These are phyloP conservation scores for Argyresthia goedartella DNA, from an alignment of 2,888 invertebrate genomes.

Conservation along the genomic window DNA sequence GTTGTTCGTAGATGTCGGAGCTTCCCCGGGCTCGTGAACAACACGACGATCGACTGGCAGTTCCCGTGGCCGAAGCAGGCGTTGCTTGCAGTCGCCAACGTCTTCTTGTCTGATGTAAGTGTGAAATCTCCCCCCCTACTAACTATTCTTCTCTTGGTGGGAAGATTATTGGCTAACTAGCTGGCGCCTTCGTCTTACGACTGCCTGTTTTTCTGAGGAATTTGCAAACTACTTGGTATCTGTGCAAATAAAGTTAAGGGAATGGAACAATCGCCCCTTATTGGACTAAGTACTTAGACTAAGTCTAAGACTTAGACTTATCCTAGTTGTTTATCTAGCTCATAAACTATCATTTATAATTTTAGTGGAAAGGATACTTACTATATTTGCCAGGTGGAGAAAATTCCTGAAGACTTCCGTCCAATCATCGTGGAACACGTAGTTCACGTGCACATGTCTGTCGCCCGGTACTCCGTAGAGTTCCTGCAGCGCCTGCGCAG, in stretches of 20 bases:
- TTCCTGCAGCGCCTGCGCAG: slow-evolving; percentile 81
- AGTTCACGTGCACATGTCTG: slow-evolving; percentile 86
- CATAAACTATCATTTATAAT: no score
- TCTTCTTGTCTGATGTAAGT: slow-evolving; percentile 83
- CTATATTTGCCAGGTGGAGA: slow-evolving; percentile 75
- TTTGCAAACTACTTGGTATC: no score
- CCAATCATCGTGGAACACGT: slow-evolving; percentile 84
- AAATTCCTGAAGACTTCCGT: slow-evolving; percentile 77
- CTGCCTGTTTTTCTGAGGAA: no score
- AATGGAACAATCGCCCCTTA: no score
- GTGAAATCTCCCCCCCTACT: slow-evolving; percentile 3
- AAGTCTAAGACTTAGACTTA: no score
- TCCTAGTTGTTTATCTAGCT: no score
- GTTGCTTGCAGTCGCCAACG: slow-evolving; percentile 86
- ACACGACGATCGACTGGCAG: slow-evolving; percentile 94
- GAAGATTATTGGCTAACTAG: no score
- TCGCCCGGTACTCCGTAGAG: slow-evolving; percentile 78
- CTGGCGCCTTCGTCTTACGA: no score
- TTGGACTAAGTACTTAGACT: no score
- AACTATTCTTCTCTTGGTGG: no score
- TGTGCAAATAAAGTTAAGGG: no score
- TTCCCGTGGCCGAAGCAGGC: slow-evolving; percentile 95
- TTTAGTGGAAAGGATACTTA: no score
- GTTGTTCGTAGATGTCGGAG: slow-evolving; percentile 75
- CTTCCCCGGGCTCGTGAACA: slow-evolving; percentile 93